Base-by-base conservation (phyloP, 2,888 invertebrate species). In the Panopea generosa region DNA sequence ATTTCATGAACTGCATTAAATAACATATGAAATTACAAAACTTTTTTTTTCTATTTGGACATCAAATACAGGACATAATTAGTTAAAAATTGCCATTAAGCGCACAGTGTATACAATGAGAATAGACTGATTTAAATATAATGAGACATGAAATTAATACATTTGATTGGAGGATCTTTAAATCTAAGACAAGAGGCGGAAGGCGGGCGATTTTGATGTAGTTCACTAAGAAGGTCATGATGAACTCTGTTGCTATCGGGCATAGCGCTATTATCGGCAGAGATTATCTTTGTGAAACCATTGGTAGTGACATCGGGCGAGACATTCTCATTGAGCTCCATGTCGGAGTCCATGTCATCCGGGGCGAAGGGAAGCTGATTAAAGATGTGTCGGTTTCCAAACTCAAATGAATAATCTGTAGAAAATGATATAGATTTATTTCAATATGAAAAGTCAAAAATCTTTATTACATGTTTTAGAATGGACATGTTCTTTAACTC, bases 121-220 rank as follows among this genome's bases (percentile, higher is more conserved):
- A n/a, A 33, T 7, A 33, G 33, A 11, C 33, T 33, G 33, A 33
- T 50, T 69, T 63, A 81, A 29, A 81, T 75, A 65, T 72, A 82
- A 68, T 82, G 82, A 29, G 76, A 82, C 66, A 80, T 77, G 29
- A 77, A 68, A 53, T 69, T 69, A 55, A 76, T 68, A 65, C 80
- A 82, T 69, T 76, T 79, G 27, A 73, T 63, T 60, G 81, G 81
- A 16, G 62, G 59, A 9, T 79, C 75, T 52, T 65, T 47, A 43
- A 53, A 70, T 49, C 53, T 67, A 0, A 68, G 61, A 33, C 71
- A 78, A 6, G 67, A 67, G 7, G 68, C 27, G 1, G 33, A 18
- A 1, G 26, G 49, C 2, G 62, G 38, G 40, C 16, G 26, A 27
- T 27, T 4, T n/a, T 27, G 4, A 33, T 33, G 33, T 7, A 7